Base-by-base conservation (phyloP, 53 echinoderm and acorn worm genomes). In the Glandiceps talaboti region DNA sequence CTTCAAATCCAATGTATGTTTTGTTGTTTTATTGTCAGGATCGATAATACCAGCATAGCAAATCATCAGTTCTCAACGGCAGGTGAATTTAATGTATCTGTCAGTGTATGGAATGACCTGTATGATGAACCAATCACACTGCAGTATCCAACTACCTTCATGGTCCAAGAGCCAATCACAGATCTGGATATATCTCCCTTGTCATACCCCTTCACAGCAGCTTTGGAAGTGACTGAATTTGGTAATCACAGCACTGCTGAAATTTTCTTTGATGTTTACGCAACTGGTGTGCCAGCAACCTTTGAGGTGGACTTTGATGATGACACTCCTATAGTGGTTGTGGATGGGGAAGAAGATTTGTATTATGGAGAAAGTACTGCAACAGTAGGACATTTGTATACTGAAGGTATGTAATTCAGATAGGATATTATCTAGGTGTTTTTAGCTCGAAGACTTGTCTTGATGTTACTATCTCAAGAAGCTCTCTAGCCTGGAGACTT, bases 231-330 rank as follows among this genome's bases (percentile, higher is more conserved):
- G 25, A 27, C 31, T 0, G 82, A 73, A 0, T 77, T 25, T 0
- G 77, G 77, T n/a, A 45, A 33, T 33, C 83, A 87, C 87, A 76
- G 75, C 26, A 84, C 87, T 28, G 30, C 72, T 29, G 1, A 29
- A 14, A 77, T 94, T 31, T 27, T 27, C 1, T 92, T 94, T 72
- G 28, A 33, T 80, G 94, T 91, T 0, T 73, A 33, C 25, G 90
- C 90, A 33, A 90, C 81, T 80, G 96, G 96, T 30, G 90, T 90
- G 0, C 80, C 85, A 76, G 84, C 92, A 30, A 79, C 45, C 10
- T 95, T 92, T 80, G 73, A 76, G 74, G 90, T 95, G 76, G 86
- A 92, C 81, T 95, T 84, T 77, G 89, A 90, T 29, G 96, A 95
- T 30, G 92, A 90, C 1, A 88, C 85, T 6, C 79, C 64, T 45